Evolutionary conservation across 2,797 vertebrate species (phyloP).

Genomic region (Phaenicophaeus curvirostris): DNA sequence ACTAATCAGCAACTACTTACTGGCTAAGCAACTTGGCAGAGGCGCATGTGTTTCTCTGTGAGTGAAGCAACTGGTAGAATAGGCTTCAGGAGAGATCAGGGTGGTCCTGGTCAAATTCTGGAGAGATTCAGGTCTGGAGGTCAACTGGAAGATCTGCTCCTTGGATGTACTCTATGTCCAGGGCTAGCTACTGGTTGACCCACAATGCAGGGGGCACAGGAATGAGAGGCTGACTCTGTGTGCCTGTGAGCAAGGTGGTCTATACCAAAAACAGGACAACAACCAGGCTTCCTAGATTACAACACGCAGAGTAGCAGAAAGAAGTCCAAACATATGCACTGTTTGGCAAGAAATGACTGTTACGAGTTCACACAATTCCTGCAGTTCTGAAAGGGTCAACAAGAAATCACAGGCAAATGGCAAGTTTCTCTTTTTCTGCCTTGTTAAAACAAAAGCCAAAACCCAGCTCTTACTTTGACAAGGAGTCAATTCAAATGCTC

Average conservation of each 20-base stretch:
- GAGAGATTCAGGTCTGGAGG: background rate
- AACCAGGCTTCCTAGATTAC: background rate
- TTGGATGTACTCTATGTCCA: background rate
- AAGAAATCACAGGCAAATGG: background rate
- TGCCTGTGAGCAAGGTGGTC: fast-evolving
- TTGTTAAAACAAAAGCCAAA: background rate
- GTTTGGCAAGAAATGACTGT: background rate
- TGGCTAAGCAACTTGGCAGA: background rate
- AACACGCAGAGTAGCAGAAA: background rate
- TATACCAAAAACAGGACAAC: background rate
- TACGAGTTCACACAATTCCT: background rate
- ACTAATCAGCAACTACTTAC: background rate
- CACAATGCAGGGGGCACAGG: background rate
- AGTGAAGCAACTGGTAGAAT: background rate
- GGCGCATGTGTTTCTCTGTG: background rate
- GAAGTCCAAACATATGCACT: background rate
- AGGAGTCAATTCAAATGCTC: background rate
- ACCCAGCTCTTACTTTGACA: background rate
- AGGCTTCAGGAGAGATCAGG: background rate
- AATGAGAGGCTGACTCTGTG: background rate
- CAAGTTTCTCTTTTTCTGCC: background rate
- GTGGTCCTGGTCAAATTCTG: background rate
- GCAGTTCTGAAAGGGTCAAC: background rate
- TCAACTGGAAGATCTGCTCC: background rate
- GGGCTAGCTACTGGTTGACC: background rate